These are phyloP conservation scores for Andrena trimmerana DNA, from an alignment of 2,888 invertebrate species.

Conservation along the genomic window DNA sequence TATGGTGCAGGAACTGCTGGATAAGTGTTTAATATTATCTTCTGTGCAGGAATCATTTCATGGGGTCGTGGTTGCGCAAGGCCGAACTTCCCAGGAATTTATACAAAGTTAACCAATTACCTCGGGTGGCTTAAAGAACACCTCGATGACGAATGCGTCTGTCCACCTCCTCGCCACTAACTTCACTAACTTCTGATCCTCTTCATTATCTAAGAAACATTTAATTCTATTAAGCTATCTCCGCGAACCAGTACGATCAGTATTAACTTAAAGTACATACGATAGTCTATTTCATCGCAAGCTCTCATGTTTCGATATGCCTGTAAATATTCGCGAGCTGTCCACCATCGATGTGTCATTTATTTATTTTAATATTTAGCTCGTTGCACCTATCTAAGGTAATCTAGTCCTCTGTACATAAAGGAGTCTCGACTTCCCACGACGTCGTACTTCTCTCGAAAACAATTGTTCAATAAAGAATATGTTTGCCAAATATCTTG, in stretches of 20 bases:
- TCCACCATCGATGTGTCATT: constrained; percentile 38
- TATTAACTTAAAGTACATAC: constrained; percentile 32
- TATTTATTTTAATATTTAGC: constrained; percentile 55
- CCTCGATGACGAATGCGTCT: constrained; percentile 86
- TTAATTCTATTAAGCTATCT: constrained; percentile 9
- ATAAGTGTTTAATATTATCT: not conserved
- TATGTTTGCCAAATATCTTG: constrained; percentile 9
- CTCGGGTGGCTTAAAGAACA: constrained; percentile 87
- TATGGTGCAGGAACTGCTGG: too few species aligned
- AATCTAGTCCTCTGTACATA: constrained; percentile 77
- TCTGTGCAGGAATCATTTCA: constrained; percentile 89
- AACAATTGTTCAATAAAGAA: constrained; percentile 48
- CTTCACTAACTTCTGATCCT: not conserved
- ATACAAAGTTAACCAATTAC: constrained; percentile 88
- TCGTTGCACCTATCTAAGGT: constrained; percentile 42
- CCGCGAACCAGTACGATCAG: constrained; percentile 34
- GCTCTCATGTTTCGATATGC: constrained; percentile 11
- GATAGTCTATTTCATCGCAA: not conserved
- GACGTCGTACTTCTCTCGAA: constrained; percentile 47
- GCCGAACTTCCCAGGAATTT: constrained; percentile 88
- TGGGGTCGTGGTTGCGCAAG: constrained; percentile 92
- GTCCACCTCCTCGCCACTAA: constrained; percentile 82
- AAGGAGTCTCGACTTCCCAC: constrained; percentile 48
- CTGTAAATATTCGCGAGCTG: constrained; percentile 42
- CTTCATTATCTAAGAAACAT: not conserved